Conservation (phyloP, 2,113 vertebrate genomes). For the Sporophila hypoxantha region DNA sequence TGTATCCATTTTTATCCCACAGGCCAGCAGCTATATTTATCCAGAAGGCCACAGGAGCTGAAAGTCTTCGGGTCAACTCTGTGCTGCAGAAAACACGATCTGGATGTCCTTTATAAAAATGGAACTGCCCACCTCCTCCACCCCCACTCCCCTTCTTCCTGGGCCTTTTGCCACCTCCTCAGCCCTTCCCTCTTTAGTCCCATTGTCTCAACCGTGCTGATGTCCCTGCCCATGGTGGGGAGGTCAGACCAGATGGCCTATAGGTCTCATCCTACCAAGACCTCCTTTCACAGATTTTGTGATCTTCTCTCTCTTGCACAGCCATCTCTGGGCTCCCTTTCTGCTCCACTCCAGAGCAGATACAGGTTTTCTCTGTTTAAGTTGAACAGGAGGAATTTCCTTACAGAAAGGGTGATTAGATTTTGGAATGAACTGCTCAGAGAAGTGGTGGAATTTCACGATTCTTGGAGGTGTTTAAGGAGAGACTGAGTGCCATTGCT, state of each 20-base stretch:
- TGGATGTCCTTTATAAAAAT: background rate
- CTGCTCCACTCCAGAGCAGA: background rate
- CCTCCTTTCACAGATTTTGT: background rate
- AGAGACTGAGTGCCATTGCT: background rate
- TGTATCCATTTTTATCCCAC: conserved; percentile 31
- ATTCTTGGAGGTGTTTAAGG: background rate
- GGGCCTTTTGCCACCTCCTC: background rate
- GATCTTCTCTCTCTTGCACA: background rate
- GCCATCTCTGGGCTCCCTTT: background rate
- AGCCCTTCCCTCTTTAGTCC: background rate
- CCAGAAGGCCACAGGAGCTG: background rate
- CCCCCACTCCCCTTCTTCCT: background rate
- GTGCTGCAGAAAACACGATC: background rate
- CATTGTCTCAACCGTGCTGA: accelerated
- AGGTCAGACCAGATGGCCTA: background rate
- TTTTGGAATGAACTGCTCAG: background rate
- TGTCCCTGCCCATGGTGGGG: background rate
- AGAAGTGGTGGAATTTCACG: background rate
- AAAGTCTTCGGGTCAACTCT: background rate
- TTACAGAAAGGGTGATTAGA: background rate
- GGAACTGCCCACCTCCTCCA: background rate
- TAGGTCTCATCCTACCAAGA: background rate
- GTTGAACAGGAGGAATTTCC: background rate
- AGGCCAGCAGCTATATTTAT: conserved; percentile 21
- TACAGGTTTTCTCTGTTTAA: background rate